Evolutionary conservation across 1,140 invertebrate genomes (phyloP).

Genomic region (Drosophila repletoides): DNA sequence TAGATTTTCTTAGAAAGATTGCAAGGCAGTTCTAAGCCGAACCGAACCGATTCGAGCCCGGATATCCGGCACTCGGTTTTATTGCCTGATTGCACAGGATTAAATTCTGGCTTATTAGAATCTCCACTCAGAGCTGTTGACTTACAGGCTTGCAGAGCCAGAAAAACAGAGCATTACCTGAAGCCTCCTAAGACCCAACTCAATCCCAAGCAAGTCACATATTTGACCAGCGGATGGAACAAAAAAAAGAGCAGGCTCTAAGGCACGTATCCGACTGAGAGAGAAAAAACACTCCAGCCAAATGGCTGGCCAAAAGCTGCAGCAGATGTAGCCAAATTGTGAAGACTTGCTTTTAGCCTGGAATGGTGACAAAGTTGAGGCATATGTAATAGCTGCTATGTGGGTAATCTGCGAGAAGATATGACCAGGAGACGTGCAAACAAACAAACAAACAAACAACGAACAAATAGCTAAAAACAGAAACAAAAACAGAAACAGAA

Average conservation of each 20-base stretch:
- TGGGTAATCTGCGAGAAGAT: constrained; percentile 39
- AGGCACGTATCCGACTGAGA: constrained; percentile 45
- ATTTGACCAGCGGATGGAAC: background rate
- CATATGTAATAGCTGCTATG: constrained; percentile 58
- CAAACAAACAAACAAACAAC: constrained; percentile 41
- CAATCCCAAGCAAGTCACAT: constrained; percentile 14
- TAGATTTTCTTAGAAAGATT: no score
- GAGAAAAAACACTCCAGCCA: constrained; percentile 15
- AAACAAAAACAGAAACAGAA: no score
- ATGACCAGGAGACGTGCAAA: constrained; percentile 35
- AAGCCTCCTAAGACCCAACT: constrained; percentile 21
- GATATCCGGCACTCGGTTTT: no score
- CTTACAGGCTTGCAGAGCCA: no score
- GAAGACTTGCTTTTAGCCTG: constrained; percentile 4
- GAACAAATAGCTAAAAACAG: no score
- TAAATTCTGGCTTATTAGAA: no score
- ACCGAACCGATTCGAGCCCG: no score
- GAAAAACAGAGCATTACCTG: constrained; percentile 48
- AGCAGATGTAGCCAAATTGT: constrained; percentile 54
- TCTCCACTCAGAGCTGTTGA: background rate
- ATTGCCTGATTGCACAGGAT: no score
- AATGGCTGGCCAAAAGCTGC: constrained; percentile 30
- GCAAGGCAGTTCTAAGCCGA: no score
- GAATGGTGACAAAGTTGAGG: constrained; percentile 56
- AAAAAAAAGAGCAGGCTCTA: constrained; percentile 51